Evolutionary conservation across 2,797 vertebrate genomes (phyloP), one percentile per base, ranked within the genome.

Genomic region (Hippopotamyrus pictus): DNA sequence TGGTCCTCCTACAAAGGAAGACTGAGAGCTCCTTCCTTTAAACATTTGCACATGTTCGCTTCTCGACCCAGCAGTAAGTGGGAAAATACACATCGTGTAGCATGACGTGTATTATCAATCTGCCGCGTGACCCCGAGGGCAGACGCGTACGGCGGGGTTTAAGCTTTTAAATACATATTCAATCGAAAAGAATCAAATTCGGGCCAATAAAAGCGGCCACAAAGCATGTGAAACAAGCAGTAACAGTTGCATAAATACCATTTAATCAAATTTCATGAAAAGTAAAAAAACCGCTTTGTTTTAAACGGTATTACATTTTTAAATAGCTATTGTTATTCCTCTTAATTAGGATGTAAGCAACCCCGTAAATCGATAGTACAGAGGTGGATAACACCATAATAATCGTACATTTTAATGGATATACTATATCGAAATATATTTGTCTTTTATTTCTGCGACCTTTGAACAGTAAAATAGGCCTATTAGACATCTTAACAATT

Each of bases 21-120:
- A 94, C 93, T 92, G 93, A 94, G 93, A 93, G 93, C 92, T 92
- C 92, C 92, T 90, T 93, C 91, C 90, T 92, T 93, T 92, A 93
- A 94, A 93, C 93, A 94, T 93, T 93, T 92, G 91, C 94, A 93
- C 92, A 92, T 92, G 92, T 89, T 92, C 91, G 93, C 69, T 92
- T 33, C 69, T 48, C 89, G 54, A 25, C 69, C 76, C 4, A 22
- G 82, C 79, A 90, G 76, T 90, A 84, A 89, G 84, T 79, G 90
- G 73, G 90, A 82, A 92, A 90, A 90, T 51, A 29, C 33, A 86
- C 14, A 73, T 9, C 25, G 22, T 87, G 51, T 57, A 33, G 53
- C 51, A 33, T 50, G 73, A 29, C 41, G 54, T 33, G 54, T 85
- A 79, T 65, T 85, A 85, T 33, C 62, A 62, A 82, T 85, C 46